Conservation (phyloP, 2,888 invertebrate genomes). For the Zaprionus bogoriensis region DNA sequence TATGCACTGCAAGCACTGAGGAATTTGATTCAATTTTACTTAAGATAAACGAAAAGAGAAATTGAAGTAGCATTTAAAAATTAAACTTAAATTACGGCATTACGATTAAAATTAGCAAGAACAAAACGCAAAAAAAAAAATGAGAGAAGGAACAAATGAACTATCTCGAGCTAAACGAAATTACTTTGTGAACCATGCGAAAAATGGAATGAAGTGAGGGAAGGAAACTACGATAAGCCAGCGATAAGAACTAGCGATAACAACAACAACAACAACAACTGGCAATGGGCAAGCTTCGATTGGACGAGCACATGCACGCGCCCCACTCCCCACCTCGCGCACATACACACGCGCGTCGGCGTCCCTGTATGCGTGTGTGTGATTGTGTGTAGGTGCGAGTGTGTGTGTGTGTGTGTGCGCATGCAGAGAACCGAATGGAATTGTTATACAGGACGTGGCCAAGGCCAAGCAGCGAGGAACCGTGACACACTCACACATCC, state of each 20-base stretch:
- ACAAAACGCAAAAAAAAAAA: no score
- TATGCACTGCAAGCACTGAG: slow-evolving; percentile 84
- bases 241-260: no score
- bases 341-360: background rate
- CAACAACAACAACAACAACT: slow-evolving; percentile 14
- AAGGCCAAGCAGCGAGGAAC: slow-evolving; percentile 24
- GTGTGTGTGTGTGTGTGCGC: slow-evolving; percentile 14
- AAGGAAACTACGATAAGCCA: background rate
- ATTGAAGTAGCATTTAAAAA: slow-evolving; percentile 49
- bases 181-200: slow-evolving; percentile 18
- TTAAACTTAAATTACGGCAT: slow-evolving; percentile 47
- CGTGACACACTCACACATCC: slow-evolving; percentile 18
- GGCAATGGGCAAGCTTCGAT: slow-evolving; percentile 45
- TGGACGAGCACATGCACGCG: slow-evolving; percentile 11
- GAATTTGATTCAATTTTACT: slow-evolving; percentile 83
- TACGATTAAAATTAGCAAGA: slow-evolving; percentile 28
- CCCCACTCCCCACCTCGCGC: no score
- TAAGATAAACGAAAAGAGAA: slow-evolving; percentile 60
- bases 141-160: slow-evolving; percentile 15
- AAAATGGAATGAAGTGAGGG: background rate
- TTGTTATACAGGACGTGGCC: slow-evolving; percentile 35
- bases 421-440: slow-evolving; percentile 23
- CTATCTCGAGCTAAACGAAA: slow-evolving; percentile 14
- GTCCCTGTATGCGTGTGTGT: background rate
- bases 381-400: background rate